These are phyloP conservation scores for Acrocephalus kingi DNA, from an alignment of 2,113 vertebrate species.

Conservation along the genomic window DNA sequence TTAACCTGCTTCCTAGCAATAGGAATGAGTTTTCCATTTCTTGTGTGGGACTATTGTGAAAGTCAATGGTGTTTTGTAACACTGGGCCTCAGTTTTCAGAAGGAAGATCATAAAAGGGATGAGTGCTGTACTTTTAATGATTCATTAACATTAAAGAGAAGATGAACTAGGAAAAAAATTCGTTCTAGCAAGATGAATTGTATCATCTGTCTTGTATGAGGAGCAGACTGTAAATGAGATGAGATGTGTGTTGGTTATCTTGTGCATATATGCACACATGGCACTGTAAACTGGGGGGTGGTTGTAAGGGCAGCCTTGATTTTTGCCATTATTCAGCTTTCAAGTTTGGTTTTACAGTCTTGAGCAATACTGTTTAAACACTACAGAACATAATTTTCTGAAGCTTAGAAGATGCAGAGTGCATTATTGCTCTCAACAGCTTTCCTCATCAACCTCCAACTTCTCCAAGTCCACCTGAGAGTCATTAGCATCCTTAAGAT, in stretches of 20 bases:
- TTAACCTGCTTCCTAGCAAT: not conserved
- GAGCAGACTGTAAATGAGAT: fast-evolving
- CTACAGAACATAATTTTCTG: not conserved
- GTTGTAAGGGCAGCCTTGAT: not conserved
- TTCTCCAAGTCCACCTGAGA: not conserved
- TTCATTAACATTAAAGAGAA: not conserved
- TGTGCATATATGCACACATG: fast-evolving
- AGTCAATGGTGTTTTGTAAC: not conserved
- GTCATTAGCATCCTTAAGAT: not conserved
- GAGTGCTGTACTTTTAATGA: not conserved
- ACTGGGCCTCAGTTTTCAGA: not conserved
- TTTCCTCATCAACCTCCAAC: not conserved
- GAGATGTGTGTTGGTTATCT: not conserved
- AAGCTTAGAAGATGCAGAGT: not conserved
- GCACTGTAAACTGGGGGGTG: not conserved
- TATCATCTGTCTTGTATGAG: not conserved
- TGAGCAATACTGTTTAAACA: not conserved
- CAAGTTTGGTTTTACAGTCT: not conserved
- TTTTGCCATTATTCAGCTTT: not conserved
- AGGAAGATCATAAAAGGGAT: not conserved
- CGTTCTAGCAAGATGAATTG: not conserved
- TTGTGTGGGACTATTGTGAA: not conserved
- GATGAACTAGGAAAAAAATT: not conserved
- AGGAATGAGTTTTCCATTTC: not conserved
- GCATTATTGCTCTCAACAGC: not conserved